These are phyloP conservation scores for Lepus oiostolus DNA, from an alignment of 2,797 vertebrate genomes.

Conservation along the genomic window DNA sequence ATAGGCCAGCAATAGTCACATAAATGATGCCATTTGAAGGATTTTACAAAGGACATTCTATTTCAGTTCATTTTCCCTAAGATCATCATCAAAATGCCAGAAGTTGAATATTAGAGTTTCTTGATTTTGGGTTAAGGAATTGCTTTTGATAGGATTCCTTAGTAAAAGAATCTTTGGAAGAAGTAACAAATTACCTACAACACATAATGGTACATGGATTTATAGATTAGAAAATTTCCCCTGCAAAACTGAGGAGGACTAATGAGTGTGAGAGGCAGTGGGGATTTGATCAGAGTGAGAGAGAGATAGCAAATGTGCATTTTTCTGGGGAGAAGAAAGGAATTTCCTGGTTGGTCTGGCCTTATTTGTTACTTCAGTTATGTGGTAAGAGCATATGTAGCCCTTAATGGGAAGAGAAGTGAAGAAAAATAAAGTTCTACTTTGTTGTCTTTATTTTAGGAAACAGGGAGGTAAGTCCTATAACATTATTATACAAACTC, in stretches of 20 bases:
- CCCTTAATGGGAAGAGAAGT: constrained; percentile 23
- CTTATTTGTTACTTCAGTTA: constrained; percentile 31
- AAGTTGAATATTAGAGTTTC: constrained; percentile 20
- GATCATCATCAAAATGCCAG: not conserved
- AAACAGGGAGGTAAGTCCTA: not conserved
- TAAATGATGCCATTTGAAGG: constrained; percentile 48
- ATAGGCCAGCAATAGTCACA: not conserved
- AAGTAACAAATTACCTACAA: constrained; percentile 34
- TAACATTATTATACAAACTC: not conserved
- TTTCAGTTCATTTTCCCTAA: not conserved
- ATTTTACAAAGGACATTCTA: constrained; percentile 19
- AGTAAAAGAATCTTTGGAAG: constrained; percentile 38
- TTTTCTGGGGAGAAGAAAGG: constrained; percentile 30
- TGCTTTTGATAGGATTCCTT: constrained; percentile 36
- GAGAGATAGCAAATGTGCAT: not conserved
- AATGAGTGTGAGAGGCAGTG: not conserved
- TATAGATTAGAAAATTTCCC: constrained; percentile 34
- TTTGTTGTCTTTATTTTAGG: constrained; percentile 56
- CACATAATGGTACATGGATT: not conserved
- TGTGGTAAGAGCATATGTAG: constrained; percentile 4
- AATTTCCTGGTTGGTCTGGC: not conserved
- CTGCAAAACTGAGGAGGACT: not conserved
- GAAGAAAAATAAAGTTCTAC: constrained; percentile 38
- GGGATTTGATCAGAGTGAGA: constrained; percentile 11
- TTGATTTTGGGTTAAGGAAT: constrained; percentile 32